A percentile compares a stretch with the other conserved stretches of the same genome.
These are phyloP conservation scores for Capreolus pygargus DNA, from an alignment of 2,113 vertebrate genomes.

Conservation along the genomic window DNA sequence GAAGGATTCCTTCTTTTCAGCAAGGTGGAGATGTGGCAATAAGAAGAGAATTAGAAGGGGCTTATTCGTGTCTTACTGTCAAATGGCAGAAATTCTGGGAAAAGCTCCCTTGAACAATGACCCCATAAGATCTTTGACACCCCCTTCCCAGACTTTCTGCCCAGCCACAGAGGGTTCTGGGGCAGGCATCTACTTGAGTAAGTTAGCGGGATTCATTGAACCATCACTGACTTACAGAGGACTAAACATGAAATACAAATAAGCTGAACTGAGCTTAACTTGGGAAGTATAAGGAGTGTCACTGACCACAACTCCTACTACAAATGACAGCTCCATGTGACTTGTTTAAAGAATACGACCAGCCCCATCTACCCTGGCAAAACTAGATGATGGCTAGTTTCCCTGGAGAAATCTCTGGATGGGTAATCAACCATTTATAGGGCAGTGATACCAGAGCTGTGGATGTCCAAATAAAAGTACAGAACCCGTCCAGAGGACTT, in stretches of 20 bases:
- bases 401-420: background rate
- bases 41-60: background rate
- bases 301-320: background rate
- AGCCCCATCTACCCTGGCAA: background rate
- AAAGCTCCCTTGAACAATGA: background rate
- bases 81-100: background rate
- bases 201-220: background rate
- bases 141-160: background rate
- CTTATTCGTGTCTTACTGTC: background rate
- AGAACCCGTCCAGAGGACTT: background rate
- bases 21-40: background rate
- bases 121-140: background rate
- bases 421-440: too few species aligned
- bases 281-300: background rate
- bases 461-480: background rate
- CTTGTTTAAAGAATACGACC: background rate
- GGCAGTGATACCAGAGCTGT: background rate
- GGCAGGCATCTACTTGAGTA: background rate
- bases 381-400: background rate
- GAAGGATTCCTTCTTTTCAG: background rate
- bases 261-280: background rate
- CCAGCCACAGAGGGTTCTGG: background rate
- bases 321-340: background rate
- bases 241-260: background rate
- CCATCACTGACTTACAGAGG: background rate